Evolutionary conservation across 2,797 vertebrate species (phyloP).

Genomic region (Cottoperca gobio): DNA sequence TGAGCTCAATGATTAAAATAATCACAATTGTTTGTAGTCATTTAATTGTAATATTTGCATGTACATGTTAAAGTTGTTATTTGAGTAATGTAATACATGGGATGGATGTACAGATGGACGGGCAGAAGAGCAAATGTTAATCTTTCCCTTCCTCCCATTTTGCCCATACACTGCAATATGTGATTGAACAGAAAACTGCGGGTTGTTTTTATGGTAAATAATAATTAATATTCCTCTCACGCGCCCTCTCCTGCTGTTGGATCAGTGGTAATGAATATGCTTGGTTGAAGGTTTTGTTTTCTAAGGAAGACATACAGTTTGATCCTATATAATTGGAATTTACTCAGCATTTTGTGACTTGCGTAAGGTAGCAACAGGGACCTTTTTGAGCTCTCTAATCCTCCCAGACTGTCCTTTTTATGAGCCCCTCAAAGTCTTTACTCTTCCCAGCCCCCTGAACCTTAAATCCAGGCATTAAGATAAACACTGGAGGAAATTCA

Average conservation of each 20-base stretch:
- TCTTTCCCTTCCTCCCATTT: slow-evolving; percentile 35
- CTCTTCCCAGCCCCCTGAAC: slow-evolving; percentile 44
- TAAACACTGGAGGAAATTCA: slow-evolving; percentile 57
- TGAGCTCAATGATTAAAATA: neutral
- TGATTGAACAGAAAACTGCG: slow-evolving; percentile 24
- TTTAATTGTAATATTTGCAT: neutral
- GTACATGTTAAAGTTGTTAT: neutral
- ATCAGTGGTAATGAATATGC: slow-evolving; percentile 7
- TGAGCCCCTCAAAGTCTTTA: slow-evolving; percentile 51
- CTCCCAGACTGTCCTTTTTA: slow-evolving; percentile 55
- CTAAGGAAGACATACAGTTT: neutral
- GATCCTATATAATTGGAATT: slow-evolving; percentile 42
- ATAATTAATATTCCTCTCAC: slow-evolving; percentile 24
- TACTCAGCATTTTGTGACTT: slow-evolving; percentile 33
- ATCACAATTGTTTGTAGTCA: neutral
- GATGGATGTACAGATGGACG: slow-evolving; percentile 64
- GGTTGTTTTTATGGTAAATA: slow-evolving; percentile 10
- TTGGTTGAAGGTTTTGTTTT: slow-evolving; percentile 6
- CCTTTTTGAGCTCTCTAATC: slow-evolving; percentile 64
- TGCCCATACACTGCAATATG: slow-evolving; percentile 7
- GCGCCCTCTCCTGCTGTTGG: neutral
- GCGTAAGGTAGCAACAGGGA: slow-evolving; percentile 43
- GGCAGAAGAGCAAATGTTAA: slow-evolving; percentile 34
- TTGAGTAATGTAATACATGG: slow-evolving; percentile 2
- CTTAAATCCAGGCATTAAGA: slow-evolving; percentile 66